Conservation (phyloP, 2,113 vertebrate species). For the Grammomys surdaster region DNA sequence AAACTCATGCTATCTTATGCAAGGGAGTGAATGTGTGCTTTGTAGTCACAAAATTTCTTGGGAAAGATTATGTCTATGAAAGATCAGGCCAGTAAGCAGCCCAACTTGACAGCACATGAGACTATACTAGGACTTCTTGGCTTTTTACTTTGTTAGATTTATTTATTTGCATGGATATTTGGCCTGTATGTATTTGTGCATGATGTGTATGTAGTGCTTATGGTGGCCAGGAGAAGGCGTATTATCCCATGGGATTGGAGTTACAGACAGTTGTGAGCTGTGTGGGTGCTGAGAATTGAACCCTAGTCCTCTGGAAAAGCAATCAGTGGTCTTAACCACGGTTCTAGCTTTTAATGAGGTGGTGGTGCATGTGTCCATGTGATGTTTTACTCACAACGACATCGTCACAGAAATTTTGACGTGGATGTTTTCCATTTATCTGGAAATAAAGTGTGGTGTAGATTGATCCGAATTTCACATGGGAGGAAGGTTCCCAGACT, state of each 20-base stretch:
- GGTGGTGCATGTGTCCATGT: background rate
- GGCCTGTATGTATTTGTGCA: too few species aligned
- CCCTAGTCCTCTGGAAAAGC: background rate
- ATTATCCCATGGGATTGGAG: background rate
- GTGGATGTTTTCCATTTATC: constrained; percentile 44
- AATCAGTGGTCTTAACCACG: background rate
- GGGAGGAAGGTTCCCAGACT: constrained; percentile 41
- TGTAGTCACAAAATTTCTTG: background rate
- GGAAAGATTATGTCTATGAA: background rate
- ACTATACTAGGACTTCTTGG: background rate
- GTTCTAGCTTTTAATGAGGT: background rate
- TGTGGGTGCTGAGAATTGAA: background rate
- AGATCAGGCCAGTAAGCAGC: background rate
- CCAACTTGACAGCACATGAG: background rate
- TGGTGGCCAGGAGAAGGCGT: background rate
- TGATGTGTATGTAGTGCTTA: background rate
- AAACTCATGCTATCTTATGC: background rate
- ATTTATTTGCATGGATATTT: background rate
- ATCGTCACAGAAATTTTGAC: constrained; percentile 44
- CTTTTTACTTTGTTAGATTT: background rate
- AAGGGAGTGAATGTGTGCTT: constrained; percentile 50
- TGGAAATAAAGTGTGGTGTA: constrained; percentile 61
- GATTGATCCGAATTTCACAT: constrained; percentile 57
- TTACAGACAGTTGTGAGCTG: background rate
- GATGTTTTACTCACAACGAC: background rate